Evolutionary conservation across 92 coral and sea anemone genomes (phyloP).

Genomic region (Siderastrea siderea): DNA sequence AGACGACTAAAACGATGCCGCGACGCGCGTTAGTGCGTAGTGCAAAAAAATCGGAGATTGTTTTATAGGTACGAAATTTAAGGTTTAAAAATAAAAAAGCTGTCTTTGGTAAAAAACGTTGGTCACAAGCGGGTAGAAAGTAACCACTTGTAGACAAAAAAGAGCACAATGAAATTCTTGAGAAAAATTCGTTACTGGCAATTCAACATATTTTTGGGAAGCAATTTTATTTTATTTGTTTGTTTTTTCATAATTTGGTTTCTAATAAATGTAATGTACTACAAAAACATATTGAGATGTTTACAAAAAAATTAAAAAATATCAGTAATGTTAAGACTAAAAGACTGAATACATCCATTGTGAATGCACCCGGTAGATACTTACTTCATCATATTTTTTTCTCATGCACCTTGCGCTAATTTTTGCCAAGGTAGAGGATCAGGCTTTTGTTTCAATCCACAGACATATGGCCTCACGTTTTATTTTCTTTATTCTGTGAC

Average conservation of each 20-base stretch:
- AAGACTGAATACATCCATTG: neutral
- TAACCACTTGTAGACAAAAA: neutral
- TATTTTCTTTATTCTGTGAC: too few relatives aligned
- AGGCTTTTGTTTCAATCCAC: too few relatives aligned
- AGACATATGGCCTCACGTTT: too few relatives aligned
- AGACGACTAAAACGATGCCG: neutral
- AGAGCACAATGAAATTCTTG: neutral
- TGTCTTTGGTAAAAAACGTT: neutral
- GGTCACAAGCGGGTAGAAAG: neutral
- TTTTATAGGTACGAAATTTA: neutral
- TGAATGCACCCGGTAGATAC: neutral
- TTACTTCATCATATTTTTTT: too few relatives aligned
- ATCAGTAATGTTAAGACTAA: neutral
- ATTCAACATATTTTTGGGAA: constrained; percentile 30
- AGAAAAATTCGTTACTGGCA: neutral
- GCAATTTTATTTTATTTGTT: constrained; percentile 22
- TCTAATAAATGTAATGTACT: constrained; percentile 11
- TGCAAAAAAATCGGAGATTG: neutral
- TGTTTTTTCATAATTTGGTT: constrained; percentile 32
- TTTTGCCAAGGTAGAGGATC: too few relatives aligned
- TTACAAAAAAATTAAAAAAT: neutral
- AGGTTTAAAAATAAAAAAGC: neutral
- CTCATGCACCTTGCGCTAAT: too few relatives aligned
- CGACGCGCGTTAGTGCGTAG: neutral
- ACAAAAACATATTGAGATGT: neutral